Evolutionary conservation across 1,140 invertebrate species (phyloP), one percentile per base, ranked within the genome.

Genomic region (Nomia melanderi): DNA sequence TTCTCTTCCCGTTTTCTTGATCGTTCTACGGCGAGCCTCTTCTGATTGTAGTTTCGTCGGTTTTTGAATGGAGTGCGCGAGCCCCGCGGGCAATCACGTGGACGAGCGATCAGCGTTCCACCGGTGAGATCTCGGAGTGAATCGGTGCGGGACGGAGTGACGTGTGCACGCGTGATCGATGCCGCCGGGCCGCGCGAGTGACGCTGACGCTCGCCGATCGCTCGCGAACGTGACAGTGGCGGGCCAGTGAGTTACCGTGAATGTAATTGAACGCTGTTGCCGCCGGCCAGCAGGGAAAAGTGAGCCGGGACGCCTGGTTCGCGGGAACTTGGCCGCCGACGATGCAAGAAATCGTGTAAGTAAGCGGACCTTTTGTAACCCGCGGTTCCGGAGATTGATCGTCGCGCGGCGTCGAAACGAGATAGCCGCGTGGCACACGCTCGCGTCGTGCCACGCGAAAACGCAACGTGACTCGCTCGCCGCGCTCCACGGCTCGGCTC

Each of bases 311-410:
- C 14, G 29, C 20, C n/a, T 62, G 27, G 41, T 31, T n/a, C 29
- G 25, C 25, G 36, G 44, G 25, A 67, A 63, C 23, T 41, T 9
- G 25, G 14, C 33, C 47, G 27, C 1, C 73, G 20, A 31, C 64
- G 54, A 69, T 69, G 73, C 73, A 7, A 50, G 73, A 60, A 57
- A 69, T 69, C 73, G 64, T 60, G 73, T 76, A 76, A 76, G 73
- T 76, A 69, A 76, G 20, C 29, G 31, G 3, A 47, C 33, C 63
- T n/a, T 56, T 20, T 50, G 27, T 1, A 20, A 23, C 20, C 27
- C 11, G 53, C 23, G 50, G n/a, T 53, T 25, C 23, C 7, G 23
- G 7, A 25, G 23, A 56, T 56, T 9, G 8, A 53, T 53, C 50
- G 7, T 2, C 29, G 33, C 29, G 12, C n/a, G 33, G n/a, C 17